Evolutionary conservation across 2,888 invertebrate genomes (phyloP).

Genomic region (Clivina fossor): DNA sequence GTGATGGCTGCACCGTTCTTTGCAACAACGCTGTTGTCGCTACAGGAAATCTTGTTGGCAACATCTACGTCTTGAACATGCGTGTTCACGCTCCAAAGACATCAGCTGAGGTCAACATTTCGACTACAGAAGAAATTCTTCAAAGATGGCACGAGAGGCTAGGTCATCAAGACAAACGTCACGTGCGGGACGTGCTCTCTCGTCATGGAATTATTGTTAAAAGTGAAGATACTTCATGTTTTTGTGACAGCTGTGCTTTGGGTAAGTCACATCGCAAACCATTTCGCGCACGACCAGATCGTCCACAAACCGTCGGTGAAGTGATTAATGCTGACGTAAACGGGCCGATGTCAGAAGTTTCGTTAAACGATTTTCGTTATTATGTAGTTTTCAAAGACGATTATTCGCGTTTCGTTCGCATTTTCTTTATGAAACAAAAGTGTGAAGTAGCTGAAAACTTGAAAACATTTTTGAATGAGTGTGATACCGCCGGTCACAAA

Average conservation of each 20-base stretch:
- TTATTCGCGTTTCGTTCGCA: conserved; percentile 37
- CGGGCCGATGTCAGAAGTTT: conserved; percentile 40
- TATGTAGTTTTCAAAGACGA: conserved; percentile 40
- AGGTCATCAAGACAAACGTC: conserved; percentile 41
- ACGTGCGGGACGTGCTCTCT: conserved; percentile 38
- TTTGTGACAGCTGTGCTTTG: conserved; percentile 33
- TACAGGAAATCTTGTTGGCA: conserved; percentile 31
- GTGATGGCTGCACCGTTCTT: conserved; percentile 33
- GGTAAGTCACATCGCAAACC: conserved; percentile 31
- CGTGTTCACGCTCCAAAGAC: conserved; percentile 28
- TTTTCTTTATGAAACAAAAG: conserved; percentile 39
- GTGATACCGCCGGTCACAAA: conserved; percentile 37
- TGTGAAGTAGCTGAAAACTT: conserved; percentile 32
- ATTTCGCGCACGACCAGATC: conserved; percentile 32
- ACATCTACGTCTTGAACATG: conserved; percentile 37
- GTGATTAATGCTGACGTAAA: conserved; percentile 40
- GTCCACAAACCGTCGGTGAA: conserved; percentile 36
- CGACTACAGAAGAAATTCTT: conserved; percentile 37
- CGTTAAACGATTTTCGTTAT: conserved; percentile 38
- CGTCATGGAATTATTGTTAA: conserved; percentile 35
- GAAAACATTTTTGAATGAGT: conserved; percentile 39
- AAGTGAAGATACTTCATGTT: conserved; percentile 32
- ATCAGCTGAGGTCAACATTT: conserved; percentile 30
- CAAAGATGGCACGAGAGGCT: conserved; percentile 40
- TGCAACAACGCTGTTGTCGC: conserved; percentile 34